These are phyloP conservation scores for Zootoca vivipara DNA, from an alignment of 2,113 vertebrate species.

Conservation along the genomic window DNA sequence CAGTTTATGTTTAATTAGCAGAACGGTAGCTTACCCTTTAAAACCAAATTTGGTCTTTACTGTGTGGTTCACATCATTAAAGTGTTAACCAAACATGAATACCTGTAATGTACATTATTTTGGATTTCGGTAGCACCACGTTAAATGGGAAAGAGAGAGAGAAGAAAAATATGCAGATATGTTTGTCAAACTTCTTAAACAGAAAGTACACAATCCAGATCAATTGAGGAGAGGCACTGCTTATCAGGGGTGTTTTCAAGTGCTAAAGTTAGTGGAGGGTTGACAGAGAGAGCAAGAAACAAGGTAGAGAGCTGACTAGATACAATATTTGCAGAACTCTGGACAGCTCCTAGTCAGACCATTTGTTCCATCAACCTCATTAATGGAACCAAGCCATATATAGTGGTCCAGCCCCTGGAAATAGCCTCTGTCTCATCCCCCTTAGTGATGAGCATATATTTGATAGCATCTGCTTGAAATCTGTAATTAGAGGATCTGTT, in stretches of 20 bases:
- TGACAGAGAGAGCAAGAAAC: neutral
- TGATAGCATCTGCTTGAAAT: no score
- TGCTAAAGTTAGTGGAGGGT: neutral
- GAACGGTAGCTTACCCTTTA: constrained; percentile 54
- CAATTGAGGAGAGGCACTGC: no score
- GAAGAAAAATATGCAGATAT: neutral
- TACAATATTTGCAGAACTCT: neutral
- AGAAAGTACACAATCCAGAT: no score
- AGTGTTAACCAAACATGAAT: constrained; percentile 51
- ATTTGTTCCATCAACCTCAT: neutral
- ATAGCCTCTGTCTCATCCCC: no score
- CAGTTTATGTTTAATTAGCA: constrained; percentile 63
- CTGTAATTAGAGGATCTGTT: no score
- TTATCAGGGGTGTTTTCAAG: no score
- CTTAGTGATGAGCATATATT: no score
- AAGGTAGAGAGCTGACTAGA: neutral
- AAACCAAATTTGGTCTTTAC: constrained; percentile 64
- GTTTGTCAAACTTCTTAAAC: neutral
- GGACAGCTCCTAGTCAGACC: neutral
- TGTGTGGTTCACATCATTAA: constrained; percentile 54
- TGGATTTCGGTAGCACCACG: constrained; percentile 22
- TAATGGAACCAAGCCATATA: no score
- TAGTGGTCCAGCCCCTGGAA: no score
- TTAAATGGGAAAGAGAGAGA: neutral
- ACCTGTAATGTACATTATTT: constrained; percentile 52